Conservation (phyloP, 2,888 invertebrate genomes). For the Carpatolechia fugitivella region DNA sequence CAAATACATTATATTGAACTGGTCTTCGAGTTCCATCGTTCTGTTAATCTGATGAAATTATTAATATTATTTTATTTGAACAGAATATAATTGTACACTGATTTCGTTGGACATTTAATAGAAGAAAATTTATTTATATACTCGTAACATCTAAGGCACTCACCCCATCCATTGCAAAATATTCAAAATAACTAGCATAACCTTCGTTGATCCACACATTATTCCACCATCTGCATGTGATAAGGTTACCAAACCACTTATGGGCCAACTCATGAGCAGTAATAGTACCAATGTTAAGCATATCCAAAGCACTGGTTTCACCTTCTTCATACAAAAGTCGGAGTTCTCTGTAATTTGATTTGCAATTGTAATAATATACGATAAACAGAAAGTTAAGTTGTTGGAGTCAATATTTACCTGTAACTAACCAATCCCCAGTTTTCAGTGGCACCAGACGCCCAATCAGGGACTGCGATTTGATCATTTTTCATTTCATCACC, state of each 20-base stretch:
- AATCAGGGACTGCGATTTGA: conserved; percentile 67
- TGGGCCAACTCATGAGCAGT: conserved; percentile 82
- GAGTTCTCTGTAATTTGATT: conserved; percentile 47
- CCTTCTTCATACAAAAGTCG: conserved; percentile 64
- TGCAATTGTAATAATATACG: too few species aligned
- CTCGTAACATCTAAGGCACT: too few species aligned
- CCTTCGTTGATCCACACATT: conserved; percentile 87
- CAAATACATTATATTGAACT: conserved; percentile 84
- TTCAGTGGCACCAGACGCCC: conserved; percentile 74
- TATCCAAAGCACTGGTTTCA: conserved; percentile 60
- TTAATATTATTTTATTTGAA: too few species aligned
- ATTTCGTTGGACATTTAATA: too few species aligned
- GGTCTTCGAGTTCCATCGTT: conserved; percentile 80
- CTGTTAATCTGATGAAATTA: conserved; percentile 44
- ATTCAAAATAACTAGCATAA: conserved; percentile 85
- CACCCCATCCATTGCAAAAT: conserved; percentile 75
- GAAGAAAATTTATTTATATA: too few species aligned
- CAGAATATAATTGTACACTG: too few species aligned
- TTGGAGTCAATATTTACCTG: conserved; percentile 44
- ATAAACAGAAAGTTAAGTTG: too few species aligned
- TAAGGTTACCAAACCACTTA: conserved; percentile 89
- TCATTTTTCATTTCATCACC: conserved; percentile 61
- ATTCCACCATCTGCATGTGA: conserved; percentile 86
- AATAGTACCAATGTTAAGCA: conserved; percentile 70
- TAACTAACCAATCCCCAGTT: conserved; percentile 74